A percentile compares a stretch with the other conserved stretches of the same genome.
phyloP scores from a whole-genome alignment of 1,140 invertebrate genomes.

The Cotesia chilonis region DNA sequence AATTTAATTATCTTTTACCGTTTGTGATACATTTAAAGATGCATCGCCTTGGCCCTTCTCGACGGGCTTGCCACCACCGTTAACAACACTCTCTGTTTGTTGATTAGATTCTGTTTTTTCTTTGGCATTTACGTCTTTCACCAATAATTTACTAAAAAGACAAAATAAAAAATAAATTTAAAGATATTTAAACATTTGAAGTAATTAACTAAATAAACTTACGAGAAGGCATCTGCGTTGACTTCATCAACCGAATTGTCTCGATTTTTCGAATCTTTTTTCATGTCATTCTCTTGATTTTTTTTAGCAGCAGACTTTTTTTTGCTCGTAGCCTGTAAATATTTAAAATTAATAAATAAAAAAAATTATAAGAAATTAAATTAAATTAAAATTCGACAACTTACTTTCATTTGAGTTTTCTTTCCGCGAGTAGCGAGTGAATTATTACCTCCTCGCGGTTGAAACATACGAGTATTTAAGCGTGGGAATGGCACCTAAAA shows the following conservation, averaged over 20 bases:
- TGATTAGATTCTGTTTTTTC: slow-evolving; percentile 50
- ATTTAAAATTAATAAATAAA: slow-evolving; percentile 8
- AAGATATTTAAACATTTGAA: neutral
- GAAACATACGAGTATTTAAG: slow-evolving; percentile 55
- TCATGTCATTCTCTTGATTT: slow-evolving; percentile 59
- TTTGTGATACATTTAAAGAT: slow-evolving; percentile 39
- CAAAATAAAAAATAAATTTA: slow-evolving; percentile 12
- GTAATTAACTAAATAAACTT: slow-evolving; percentile 36
- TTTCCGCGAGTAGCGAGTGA: slow-evolving; percentile 56
- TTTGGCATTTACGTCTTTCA: slow-evolving; percentile 49
- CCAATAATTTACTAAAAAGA: slow-evolving; percentile 48
- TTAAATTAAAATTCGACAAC: slow-evolving; percentile 20
- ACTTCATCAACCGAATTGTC: slow-evolving; percentile 54
- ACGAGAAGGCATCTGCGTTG: slow-evolving; percentile 53
- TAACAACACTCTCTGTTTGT: slow-evolving; percentile 49
- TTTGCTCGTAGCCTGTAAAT: slow-evolving; percentile 56
- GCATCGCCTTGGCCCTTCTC: slow-evolving; percentile 56
- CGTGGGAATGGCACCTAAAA: slow-evolving; percentile 61
- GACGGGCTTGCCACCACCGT: slow-evolving; percentile 48
- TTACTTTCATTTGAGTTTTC: slow-evolving; percentile 64
- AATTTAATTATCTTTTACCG: slow-evolving; percentile 32
- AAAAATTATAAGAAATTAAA: slow-evolving; percentile 14
- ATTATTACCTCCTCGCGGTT: slow-evolving; percentile 50
- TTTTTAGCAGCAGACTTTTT: slow-evolving; percentile 59
- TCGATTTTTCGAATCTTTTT: slow-evolving; percentile 47